Evolutionary conservation across 2,888 invertebrate species (phyloP).

Genomic region (Magallana nippona): DNA sequence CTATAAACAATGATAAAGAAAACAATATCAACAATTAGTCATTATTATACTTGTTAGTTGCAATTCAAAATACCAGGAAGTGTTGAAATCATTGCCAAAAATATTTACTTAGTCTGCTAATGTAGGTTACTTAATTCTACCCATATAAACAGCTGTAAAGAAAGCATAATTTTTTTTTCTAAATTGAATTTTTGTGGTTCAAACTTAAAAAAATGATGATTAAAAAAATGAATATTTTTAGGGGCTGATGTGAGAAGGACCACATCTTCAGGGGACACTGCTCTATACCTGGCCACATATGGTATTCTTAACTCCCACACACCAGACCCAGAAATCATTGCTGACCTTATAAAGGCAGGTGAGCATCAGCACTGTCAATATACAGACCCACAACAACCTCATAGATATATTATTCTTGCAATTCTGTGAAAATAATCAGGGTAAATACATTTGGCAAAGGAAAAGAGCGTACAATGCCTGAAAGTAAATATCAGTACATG

Average conservation of each 20-base stretch:
- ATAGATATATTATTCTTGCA: background rate
- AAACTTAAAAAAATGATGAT: no score
- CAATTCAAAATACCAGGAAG: no score
- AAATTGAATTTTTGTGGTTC: no score
- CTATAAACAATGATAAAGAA: background rate
- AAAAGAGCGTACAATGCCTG: no score
- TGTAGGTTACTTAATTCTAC: no score
- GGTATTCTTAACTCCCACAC: slow-evolving; percentile 61
- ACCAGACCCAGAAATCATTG: slow-evolving; percentile 55
- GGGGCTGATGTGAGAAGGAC: slow-evolving; percentile 62
- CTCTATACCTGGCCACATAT: slow-evolving; percentile 70
- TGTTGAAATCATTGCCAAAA: no score
- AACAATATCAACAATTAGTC: background rate
- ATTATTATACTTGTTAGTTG: no score
- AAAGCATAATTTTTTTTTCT: no score
- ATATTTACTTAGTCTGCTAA: no score
- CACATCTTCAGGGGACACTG: slow-evolving; percentile 64
- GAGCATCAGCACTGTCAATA: background rate
- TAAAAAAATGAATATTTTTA: slow-evolving; percentile 39
- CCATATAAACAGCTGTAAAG: no score
- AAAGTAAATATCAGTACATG: no score
- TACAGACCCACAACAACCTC: background rate
- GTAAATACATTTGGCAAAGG: background rate
- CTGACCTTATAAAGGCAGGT: slow-evolving; percentile 64
- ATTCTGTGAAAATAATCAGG: background rate